These are phyloP conservation scores for Strigamia maritima DNA, from an alignment of 2,888 invertebrate species.

Conservation along the genomic window DNA sequence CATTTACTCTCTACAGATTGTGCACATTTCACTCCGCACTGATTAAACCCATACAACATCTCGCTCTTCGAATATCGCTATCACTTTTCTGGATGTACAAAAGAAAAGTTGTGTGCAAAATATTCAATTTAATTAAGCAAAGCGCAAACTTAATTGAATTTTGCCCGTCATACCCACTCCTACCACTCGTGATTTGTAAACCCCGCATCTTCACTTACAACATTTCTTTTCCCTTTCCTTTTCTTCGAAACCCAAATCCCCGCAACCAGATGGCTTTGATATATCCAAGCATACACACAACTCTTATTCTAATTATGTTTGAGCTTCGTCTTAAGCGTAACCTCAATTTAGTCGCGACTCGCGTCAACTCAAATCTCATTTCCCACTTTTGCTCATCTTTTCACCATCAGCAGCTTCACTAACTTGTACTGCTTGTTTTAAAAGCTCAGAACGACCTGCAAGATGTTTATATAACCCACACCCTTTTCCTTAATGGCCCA, in stretches of 20 bases:
- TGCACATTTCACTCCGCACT: slow-evolving; percentile 20
- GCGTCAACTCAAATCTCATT: not conserved
- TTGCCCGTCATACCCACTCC: not conserved
- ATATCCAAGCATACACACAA: not conserved
- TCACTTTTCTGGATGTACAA: slow-evolving; percentile 18
- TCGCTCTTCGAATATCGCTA: slow-evolving; percentile 18
- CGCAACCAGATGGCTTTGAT: slow-evolving; percentile 23
- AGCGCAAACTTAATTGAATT: slow-evolving; percentile 15
- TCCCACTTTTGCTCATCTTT: not conserved
- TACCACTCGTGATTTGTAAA: not conserved
- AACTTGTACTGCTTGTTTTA: slow-evolving; percentile 1
- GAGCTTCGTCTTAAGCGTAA: not conserved
- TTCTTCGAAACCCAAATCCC: not conserved
- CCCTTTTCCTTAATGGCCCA: not conserved
- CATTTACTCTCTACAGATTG: slow-evolving; percentile 29
- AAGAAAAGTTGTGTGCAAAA: slow-evolving; percentile 26
- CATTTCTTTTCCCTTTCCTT: not conserved
- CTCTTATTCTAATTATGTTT: not conserved
- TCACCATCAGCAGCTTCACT: not conserved
- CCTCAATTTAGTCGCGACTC: not conserved
- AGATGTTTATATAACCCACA: slow-evolving; percentile 1
- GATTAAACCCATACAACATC: slow-evolving; percentile 24
- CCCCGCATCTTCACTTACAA: not conserved
- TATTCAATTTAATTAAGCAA: slow-evolving; percentile 29
- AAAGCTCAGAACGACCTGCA: not conserved